phyloP scores from a whole-genome alignment of 2,888 invertebrate genomes.

The Andricus quercusramuli region DNA sequence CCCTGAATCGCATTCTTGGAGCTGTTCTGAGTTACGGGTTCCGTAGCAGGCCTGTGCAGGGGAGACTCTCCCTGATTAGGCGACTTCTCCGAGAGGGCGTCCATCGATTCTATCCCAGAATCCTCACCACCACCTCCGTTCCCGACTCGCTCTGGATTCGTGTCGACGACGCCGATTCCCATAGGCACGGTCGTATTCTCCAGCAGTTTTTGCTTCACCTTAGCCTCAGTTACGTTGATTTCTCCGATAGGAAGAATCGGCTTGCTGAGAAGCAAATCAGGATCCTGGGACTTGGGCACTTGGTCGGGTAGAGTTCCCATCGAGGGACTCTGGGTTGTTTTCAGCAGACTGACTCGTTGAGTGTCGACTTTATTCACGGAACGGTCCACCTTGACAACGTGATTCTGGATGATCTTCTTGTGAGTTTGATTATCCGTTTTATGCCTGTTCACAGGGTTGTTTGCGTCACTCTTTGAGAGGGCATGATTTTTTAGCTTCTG shows the following conservation, averaged over 20 bases:
- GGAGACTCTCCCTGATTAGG: conserved; percentile 92
- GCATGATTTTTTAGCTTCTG: conserved; percentile 73
- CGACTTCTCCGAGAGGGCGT: conserved; percentile 94
- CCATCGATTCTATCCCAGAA: conserved; percentile 96
- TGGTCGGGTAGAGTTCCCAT: conserved; percentile 56
- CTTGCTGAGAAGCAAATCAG: conserved; percentile 55
- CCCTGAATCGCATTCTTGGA: conserved; percentile 63
- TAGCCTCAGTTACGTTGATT: conserved; percentile 80
- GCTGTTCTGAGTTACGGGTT: conserved; percentile 61
- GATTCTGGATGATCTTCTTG: conserved; percentile 69
- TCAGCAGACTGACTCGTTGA: conserved; percentile 72
- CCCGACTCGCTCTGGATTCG: conserved; percentile 65
- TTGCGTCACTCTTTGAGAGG: conserved; percentile 62
- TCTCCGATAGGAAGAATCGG: conserved; percentile 77
- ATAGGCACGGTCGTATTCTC: conserved; percentile 77
- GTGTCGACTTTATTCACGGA: conserved; percentile 63
- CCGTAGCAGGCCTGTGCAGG: conserved; percentile 79
- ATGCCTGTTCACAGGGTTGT: conserved; percentile 66
- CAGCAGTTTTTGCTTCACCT: conserved; percentile 82
- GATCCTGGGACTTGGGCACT: conserved; percentile 46
- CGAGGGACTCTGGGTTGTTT: conserved; percentile 59
- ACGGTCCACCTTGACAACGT: conserved; percentile 63
- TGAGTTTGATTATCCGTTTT: conserved; percentile 49
- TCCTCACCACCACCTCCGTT: conserved; percentile 86
- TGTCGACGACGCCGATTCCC: conserved; percentile 65